Evolutionary conservation across 2,797 vertebrate species (phyloP).

Genomic region (Karalla daura): DNA sequence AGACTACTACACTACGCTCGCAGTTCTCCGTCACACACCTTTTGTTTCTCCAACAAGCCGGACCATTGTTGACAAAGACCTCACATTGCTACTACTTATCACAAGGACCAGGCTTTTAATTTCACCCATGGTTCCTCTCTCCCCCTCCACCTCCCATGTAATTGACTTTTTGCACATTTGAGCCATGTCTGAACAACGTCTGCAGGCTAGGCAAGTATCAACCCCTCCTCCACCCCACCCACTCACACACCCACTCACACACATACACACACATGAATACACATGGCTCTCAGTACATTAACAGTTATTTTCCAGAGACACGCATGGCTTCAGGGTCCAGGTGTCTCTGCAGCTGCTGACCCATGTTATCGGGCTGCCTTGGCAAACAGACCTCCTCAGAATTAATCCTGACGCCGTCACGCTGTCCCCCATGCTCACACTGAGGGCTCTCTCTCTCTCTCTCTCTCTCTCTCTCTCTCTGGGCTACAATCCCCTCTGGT

Average conservation of each 20-base stretch:
- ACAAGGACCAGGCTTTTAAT: conserved; percentile 67
- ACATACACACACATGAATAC: conserved; percentile 21
- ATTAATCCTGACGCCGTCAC: conserved; percentile 71
- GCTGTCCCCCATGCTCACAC: conserved; percentile 35
- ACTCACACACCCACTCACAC: conserved; percentile 15
- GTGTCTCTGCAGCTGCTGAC: conserved; percentile 71
- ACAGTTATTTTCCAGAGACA: conserved; percentile 59
- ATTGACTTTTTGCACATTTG: conserved; percentile 71
- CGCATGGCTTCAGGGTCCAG: conserved; percentile 72
- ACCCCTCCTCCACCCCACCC: conserved; percentile 1
- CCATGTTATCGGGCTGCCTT: conserved; percentile 77
- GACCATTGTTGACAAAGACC: conserved; percentile 28
- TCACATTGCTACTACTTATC: conserved; percentile 53
- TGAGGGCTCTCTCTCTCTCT: conserved; percentile 54
- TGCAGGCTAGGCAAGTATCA: conserved; percentile 50
- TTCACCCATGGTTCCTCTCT: conserved; percentile 75
- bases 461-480: conserved; percentile 53
- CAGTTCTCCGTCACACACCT: neutral
- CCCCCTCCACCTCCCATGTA: conserved; percentile 43
- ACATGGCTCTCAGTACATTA: conserved; percentile 62
- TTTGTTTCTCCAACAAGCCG: conserved; percentile 18
- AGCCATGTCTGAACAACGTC: conserved; percentile 62
- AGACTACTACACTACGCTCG: neutral
- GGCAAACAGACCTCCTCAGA: conserved; percentile 64
- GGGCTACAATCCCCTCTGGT: conserved; percentile 49